phyloP scores from a whole-genome alignment of 2,113 vertebrate species.

The Odocoileus virginianus region DNA sequence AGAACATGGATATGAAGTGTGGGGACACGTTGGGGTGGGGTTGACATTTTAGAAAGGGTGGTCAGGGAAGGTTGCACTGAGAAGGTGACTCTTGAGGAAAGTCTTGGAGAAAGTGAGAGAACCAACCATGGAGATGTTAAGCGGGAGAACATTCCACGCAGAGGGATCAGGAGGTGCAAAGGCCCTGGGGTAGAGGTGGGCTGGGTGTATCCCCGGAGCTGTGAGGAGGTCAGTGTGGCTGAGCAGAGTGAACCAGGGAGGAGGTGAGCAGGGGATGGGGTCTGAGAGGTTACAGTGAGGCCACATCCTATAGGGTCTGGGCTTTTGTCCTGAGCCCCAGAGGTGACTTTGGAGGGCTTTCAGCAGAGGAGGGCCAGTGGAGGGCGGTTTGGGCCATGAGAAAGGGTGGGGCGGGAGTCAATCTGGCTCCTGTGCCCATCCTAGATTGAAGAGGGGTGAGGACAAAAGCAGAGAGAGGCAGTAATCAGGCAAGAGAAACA shows the following conservation, averaged over 20 bases:
- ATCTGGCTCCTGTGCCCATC: neutral
- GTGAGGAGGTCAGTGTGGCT: neutral
- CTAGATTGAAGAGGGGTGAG: neutral
- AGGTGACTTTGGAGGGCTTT: neutral
- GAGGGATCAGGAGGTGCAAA: neutral
- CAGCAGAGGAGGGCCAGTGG: neutral
- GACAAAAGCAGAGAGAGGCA: neutral
- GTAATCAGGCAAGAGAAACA: fast-evolving
- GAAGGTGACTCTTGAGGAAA: neutral
- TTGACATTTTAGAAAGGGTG: neutral
- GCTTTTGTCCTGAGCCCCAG: neutral
- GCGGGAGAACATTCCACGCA: neutral
- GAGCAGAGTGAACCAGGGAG: neutral
- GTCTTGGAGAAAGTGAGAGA: neutral
- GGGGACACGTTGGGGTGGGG: neutral
- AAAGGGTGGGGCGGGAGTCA: neutral
- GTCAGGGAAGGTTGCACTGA: neutral
- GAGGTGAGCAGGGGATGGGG: too few relatives aligned
- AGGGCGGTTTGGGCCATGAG: neutral
- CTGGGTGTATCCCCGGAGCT: neutral
- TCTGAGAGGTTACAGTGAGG: neutral
- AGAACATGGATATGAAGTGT: fast-evolving
- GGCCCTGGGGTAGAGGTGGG: neutral
- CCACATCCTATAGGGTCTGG: neutral
- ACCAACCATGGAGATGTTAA: neutral